Conservation (phyloP, 2,797 vertebrate species). For the Brachymystax lenok region DNA sequence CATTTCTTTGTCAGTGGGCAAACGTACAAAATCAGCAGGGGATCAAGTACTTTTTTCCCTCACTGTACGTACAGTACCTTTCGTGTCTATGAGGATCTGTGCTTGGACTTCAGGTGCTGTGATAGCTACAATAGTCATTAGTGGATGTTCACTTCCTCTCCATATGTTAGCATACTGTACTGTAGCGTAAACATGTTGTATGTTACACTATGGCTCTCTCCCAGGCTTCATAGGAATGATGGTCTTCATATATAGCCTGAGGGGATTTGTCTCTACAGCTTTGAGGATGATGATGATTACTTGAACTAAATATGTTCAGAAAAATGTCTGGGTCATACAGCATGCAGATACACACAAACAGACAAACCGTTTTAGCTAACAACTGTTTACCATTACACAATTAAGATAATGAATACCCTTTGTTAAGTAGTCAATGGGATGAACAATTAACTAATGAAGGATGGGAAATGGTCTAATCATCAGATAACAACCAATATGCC, state of each 20-base stretch:
- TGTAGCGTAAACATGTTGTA: background rate
- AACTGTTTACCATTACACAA: too few relatives aligned
- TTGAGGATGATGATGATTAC: background rate
- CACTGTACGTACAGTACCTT: constrained; percentile 13
- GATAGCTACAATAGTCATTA: constrained; percentile 60
- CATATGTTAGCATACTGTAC: background rate
- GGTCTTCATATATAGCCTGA: background rate
- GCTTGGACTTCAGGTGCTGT: constrained; percentile 56
- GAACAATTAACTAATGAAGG: background rate
- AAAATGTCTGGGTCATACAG: too few relatives aligned
- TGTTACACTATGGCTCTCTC: background rate
- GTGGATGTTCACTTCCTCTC: constrained; percentile 38
- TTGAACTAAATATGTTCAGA: too few relatives aligned
- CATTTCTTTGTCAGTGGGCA: too few relatives aligned
- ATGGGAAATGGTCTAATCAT: constrained; percentile 8
- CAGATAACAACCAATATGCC: constrained; percentile 8
- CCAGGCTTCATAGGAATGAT: background rate
- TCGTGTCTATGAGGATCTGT: constrained; percentile 28
- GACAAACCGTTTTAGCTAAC: background rate
- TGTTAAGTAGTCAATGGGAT: background rate
- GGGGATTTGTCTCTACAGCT: background rate
- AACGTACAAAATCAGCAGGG: too few relatives aligned
- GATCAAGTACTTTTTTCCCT: too few relatives aligned
- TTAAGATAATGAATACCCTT: background rate
- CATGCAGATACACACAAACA: background rate